phyloP scores from a whole-genome alignment of 2,888 invertebrate genomes.

The Cacoxenus indagator region DNA sequence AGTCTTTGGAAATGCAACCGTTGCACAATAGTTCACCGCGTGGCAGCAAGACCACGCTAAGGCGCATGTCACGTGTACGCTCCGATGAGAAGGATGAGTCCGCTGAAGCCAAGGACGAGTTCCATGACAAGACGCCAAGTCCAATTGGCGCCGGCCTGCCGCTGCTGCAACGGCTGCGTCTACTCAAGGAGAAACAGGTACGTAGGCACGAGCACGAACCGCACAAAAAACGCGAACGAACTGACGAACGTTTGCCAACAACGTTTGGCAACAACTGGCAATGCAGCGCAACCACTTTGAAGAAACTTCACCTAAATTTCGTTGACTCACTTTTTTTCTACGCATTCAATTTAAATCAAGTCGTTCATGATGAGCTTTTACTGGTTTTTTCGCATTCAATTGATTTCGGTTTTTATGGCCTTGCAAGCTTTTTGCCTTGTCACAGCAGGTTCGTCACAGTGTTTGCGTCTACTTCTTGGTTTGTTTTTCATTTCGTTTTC shows the following conservation, averaged over 20 bases:
- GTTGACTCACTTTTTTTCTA: too few relatives aligned
- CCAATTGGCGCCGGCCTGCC: slow-evolving; percentile 89
- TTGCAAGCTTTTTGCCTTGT: neutral
- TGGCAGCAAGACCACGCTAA: slow-evolving; percentile 75
- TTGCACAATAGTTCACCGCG: slow-evolving; percentile 71
- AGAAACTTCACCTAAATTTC: neutral
- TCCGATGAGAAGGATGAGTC: slow-evolving; percentile 78
- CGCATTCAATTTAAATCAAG: too few relatives aligned
- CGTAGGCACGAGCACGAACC: slow-evolving; percentile 40
- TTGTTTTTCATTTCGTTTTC: neutral
- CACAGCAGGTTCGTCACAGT: neutral
- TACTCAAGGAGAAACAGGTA: slow-evolving; percentile 89
- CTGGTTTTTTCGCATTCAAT: slow-evolving; percentile 32
- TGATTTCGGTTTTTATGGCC: neutral
- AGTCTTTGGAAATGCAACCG: slow-evolving; percentile 80
- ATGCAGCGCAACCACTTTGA: neutral
- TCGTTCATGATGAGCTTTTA: slow-evolving; percentile 40
- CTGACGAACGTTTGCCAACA: neutral
- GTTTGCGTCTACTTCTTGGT: neutral
- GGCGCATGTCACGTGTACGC: slow-evolving; percentile 82
- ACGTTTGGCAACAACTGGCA: neutral
- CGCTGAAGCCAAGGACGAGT: slow-evolving; percentile 71
- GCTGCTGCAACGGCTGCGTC: slow-evolving; percentile 80
- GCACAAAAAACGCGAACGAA: neutral
- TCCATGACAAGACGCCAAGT: slow-evolving; percentile 74